Conservation (phyloP, 2,113 vertebrate genomes). For the Scophthalmus maximus region DNA sequence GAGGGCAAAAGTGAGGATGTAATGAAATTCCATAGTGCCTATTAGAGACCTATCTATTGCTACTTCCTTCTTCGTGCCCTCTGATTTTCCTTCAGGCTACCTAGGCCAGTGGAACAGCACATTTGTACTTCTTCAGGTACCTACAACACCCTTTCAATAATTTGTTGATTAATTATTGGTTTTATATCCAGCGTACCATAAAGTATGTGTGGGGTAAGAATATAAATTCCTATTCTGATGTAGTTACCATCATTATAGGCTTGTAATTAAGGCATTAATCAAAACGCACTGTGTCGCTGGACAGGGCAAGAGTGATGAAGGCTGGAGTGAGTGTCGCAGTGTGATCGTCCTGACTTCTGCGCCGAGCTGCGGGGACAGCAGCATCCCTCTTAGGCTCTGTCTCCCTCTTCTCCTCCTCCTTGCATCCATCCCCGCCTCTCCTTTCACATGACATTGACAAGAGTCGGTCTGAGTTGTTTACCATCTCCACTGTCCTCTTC, state of each 20-base stretch:
- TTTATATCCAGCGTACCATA: not conserved
- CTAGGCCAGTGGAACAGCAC: not conserved
- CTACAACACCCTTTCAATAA: not conserved
- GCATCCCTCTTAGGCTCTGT: not conserved
- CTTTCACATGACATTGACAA: constrained; percentile 7
- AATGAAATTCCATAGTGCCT: constrained; percentile 16
- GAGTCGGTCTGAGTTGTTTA: constrained; percentile 16
- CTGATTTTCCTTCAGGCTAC: not conserved
- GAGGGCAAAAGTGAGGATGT: constrained; percentile 16
- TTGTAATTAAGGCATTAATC: constrained; percentile 48
- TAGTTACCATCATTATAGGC: constrained; percentile 9
- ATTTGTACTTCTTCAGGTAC: not conserved
- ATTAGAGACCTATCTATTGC: not conserved
- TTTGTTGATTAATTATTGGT: not conserved
- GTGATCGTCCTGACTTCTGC: not conserved
- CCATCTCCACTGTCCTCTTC: not conserved
- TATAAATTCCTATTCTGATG: constrained; percentile 1
- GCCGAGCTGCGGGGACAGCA: constrained; percentile 7
- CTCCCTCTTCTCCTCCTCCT: not conserved
- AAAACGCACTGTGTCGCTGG: not conserved
- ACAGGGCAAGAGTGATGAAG: not conserved
- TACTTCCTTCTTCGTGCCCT: not conserved
- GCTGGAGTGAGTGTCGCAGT: constrained; percentile 30
- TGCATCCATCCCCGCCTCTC: not conserved
- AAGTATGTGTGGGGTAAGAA: constrained; percentile 1